Evolutionary conservation across 2,113 vertebrate species (phyloP).

Genomic region (Peromyscus polionotus): DNA sequence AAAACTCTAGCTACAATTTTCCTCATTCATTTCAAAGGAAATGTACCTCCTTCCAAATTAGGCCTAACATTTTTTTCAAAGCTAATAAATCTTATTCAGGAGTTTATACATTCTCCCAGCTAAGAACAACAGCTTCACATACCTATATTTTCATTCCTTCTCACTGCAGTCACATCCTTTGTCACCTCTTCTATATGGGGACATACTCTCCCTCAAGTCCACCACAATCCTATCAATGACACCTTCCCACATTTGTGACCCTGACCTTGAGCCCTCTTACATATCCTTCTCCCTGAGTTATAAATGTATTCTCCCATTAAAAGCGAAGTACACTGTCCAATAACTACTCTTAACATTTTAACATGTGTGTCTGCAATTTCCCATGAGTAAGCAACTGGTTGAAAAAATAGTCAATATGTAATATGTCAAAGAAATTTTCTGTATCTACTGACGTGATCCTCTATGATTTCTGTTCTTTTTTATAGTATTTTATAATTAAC

Average conservation of each 20-base stretch:
- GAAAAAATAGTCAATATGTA: not conserved
- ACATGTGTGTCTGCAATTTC: not conserved
- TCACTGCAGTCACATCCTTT: not conserved
- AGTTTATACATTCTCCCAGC: not conserved
- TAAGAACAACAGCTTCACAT: not conserved
- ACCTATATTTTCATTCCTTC: not conserved
- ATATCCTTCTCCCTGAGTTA: not conserved
- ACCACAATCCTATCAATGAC: not conserved
- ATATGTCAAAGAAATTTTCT: not conserved
- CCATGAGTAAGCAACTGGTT: not conserved
- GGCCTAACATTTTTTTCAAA: conserved; percentile 15
- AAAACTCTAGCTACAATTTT: not conserved
- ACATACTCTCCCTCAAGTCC: not conserved
- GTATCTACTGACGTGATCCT: not conserved
- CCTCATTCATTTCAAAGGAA: conserved; percentile 9
- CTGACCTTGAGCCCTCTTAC: not conserved
- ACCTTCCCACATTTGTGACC: not conserved
- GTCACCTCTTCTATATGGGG: not conserved
- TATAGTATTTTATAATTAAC: no score
- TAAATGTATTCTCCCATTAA: conserved; percentile 1
- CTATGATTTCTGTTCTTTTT: not conserved
- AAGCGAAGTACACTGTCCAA: not conserved
- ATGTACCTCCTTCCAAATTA: not conserved
- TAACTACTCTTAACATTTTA: not conserved
- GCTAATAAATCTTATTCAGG: not conserved